Evolutionary conservation across 2,888 invertebrate species (phyloP).

Genomic region (Ormyrus nitidulus): DNA sequence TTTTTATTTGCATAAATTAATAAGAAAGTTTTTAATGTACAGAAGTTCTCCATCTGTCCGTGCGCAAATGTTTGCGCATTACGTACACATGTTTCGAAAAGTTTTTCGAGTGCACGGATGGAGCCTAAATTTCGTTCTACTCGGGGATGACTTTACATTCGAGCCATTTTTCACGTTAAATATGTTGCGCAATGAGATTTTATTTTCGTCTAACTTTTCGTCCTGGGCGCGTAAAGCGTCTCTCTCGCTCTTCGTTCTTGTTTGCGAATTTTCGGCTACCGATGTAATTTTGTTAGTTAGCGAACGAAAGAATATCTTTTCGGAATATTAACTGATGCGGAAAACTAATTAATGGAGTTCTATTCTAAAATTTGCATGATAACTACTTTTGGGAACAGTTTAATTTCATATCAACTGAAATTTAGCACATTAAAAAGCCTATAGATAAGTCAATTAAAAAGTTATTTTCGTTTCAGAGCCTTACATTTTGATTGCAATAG

Average conservation of each 20-base stretch:
- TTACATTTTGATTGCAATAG: conserved; percentile 13
- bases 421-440: conserved; percentile 38
- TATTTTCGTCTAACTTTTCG: background rate
- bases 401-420: conserved; percentile 44
- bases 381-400: conserved; percentile 39
- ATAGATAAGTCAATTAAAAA: conserved; percentile 35
- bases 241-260: background rate
- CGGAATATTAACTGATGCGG: background rate
- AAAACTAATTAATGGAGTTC: conserved; percentile 42
- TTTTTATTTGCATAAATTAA: conserved; percentile 50
- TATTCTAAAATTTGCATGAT: conserved; percentile 43
- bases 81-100: background rate
- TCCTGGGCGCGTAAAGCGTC: background rate
- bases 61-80: background rate
- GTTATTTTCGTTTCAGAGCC: conserved; percentile 22
- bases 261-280: background rate
- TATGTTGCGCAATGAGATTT: background rate
- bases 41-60: background rate
- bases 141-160: conserved; percentile 3
- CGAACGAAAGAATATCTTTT: conserved; percentile 10
- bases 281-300: background rate
- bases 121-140: background rate
- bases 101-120: conserved; percentile 2
- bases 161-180: background rate
- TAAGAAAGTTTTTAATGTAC: conserved; percentile 45